Evolutionary conservation across 2,888 invertebrate species (phyloP), one percentile per base, ranked within the genome.

Genomic region (Lymantria dispar): DNA sequence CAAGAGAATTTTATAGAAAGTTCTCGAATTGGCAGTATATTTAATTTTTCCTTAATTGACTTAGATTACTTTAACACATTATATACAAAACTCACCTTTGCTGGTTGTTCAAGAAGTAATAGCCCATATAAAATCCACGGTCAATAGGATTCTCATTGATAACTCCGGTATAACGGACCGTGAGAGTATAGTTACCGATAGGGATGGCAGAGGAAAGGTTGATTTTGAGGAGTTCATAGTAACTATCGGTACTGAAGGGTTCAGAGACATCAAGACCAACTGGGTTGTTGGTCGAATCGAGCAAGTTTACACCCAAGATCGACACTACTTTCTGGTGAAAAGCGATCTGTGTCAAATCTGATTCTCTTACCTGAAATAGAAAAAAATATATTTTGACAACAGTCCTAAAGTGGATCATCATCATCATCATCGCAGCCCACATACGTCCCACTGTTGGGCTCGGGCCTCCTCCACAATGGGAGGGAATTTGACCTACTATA

Each of bases 51-150:
- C n/a, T n/a, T n/a, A n/a, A n/a, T n/a, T n/a, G n/a, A n/a, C n/a
- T n/a, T n/a, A n/a, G n/a, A n/a, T n/a, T n/a, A n/a, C n/a, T n/a
- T n/a, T n/a, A n/a, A n/a, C n/a, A n/a, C 36, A 11, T 36, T 36
- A 7, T 36, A 36, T 22, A 5, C 3, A 13, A 12, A 42, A 62
- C 71, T 70, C 50, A 90, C 90, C 80, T 77, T 31, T 61, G 56
- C 22, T 74, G 52, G 47, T 72, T 74, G 31, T 78, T 75, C 0
- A 57, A 11, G 48, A 78, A 87, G 47, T 91, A 91, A 52, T 87
- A 87, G 0, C 91, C 91, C 50, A 78, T 84, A 60, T 91, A 91
- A 56, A 91, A 87, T 0, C 91, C 91, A 68, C 91, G 79, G 29
- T 88, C 88, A 5, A 78, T 8, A 0, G 87, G 90, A 50, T 89